phyloP scores from a whole-genome alignment of 2,797 vertebrate species.

The Synanceia verrucosa region DNA sequence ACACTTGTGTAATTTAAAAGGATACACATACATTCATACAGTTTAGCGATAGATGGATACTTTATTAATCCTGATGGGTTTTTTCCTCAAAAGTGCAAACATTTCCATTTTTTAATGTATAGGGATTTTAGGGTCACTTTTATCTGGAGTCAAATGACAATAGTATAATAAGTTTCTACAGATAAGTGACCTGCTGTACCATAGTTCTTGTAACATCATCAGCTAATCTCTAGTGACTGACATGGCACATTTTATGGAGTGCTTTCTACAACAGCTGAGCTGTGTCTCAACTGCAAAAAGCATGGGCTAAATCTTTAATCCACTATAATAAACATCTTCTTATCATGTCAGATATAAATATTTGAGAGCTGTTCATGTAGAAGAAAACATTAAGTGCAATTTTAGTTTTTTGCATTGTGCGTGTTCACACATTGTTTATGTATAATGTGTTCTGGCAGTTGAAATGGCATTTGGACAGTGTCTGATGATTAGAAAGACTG shows the following conservation, averaged over 20 bases:
- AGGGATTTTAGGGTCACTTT: too few relatives aligned
- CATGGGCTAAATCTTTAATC: neutral
- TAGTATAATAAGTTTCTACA: neutral
- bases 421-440: neutral
- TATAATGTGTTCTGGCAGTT: neutral
- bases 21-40: neutral
- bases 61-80: too few relatives aligned
- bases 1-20: neutral
- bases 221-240: neutral
- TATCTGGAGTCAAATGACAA: neutral
- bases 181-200: neutral
- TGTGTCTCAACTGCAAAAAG: neutral
- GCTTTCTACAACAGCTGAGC: neutral
- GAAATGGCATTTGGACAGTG: neutral
- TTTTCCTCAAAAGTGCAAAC: too few relatives aligned
- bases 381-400: neutral
- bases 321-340: neutral
- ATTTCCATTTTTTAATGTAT: too few relatives aligned
- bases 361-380: neutral
- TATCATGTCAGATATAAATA: neutral
- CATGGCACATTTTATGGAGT: neutral
- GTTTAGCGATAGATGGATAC: too few relatives aligned
- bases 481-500: neutral
- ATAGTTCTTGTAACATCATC: neutral
- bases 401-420: neutral